phyloP scores from a whole-genome alignment of 2,797 vertebrate genomes.

The Xenops minutus region DNA sequence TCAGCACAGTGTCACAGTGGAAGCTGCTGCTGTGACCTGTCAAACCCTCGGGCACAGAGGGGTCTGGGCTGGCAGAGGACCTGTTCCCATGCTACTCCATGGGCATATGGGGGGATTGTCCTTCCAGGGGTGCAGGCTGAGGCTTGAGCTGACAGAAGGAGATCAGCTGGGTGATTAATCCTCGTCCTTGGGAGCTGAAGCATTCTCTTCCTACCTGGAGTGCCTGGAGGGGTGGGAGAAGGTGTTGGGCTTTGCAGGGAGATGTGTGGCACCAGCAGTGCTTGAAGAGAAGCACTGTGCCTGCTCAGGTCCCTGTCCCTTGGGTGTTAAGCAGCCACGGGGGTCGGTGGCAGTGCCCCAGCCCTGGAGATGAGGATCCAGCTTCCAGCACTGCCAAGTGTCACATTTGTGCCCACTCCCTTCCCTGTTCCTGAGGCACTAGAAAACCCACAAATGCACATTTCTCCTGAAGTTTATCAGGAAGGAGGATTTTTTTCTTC shows the following conservation, averaged over 20 bases:
- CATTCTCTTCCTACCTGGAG: neutral
- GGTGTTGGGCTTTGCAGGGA: neutral
- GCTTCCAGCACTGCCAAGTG: neutral
- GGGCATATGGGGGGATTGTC: accelerated
- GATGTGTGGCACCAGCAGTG: accelerated
- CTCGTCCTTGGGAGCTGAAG: neutral
- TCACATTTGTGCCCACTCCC: accelerated
- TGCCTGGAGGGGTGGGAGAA: neutral
- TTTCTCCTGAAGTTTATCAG: neutral
- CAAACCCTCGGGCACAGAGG: neutral
- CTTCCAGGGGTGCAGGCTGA: accelerated
- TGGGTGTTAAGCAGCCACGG: accelerated
- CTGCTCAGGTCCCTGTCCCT: neutral
- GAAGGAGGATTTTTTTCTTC: neutral
- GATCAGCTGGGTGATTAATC: neutral
- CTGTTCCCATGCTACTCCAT: accelerated
- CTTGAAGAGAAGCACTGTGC: neutral
- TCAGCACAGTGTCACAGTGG: neutral
- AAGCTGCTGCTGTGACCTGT: neutral
- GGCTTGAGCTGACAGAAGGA: neutral
- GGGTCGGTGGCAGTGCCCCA: accelerated
- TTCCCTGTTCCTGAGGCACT: neutral
- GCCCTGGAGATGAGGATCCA: neutral
- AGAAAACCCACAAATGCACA: neutral
- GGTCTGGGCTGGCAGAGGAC: neutral